Base-by-base conservation (phyloP, 2,797 vertebrate species). In the Acanthiza pusilla region DNA sequence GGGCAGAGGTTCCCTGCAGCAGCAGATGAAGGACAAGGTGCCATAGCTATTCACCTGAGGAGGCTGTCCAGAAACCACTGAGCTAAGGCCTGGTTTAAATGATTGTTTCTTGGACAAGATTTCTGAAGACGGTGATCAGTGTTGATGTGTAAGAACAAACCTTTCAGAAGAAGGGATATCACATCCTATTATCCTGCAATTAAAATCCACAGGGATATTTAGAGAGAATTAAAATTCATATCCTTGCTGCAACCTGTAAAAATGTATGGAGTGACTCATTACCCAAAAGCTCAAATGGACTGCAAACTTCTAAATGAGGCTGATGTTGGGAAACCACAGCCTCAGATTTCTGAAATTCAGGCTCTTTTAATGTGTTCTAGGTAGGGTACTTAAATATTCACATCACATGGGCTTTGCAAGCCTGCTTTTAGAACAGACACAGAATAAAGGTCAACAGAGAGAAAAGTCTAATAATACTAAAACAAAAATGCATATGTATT, bases 401-500 rank as follows among this genome's bases (percentile, higher is more conserved):
- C 6, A 53, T 62, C 66, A 57, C 40, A 48, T n/a, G 29, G 10
- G 66, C 57, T 93, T 78, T 82, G 34, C 60, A 74, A 70, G 67
- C 71, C 55, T 79, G 48, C 45, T 84, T 42, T 38, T 76, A 79
- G 76, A 76, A 67, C 20, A 88, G 70, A 63, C 60, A 78, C 7
- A 30, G 74, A 88, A 90, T 70, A 95, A 94, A 94, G 55, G 36
- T 87, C 63, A 93, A 38, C 26, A 71, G 60, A 77, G 60, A 70
- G 38, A 87, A 74, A 73, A 88, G 5, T 5, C 7, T 43, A 77
- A 43, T 63, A 51, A 34, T 32, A 60, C 71, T 40, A 40, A 87
- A 67, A 16, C 3, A 57, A 87, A 91, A 82, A 73, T 50, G 12
- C 27, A 21, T 73, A 29, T 53, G 9, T 54, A 79, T 89, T 85